A percentile compares a stretch with the other conserved stretches of the same genome.
Conservation (phyloP, 2,888 invertebrate species). For the Meteorus cinctellus region DNA sequence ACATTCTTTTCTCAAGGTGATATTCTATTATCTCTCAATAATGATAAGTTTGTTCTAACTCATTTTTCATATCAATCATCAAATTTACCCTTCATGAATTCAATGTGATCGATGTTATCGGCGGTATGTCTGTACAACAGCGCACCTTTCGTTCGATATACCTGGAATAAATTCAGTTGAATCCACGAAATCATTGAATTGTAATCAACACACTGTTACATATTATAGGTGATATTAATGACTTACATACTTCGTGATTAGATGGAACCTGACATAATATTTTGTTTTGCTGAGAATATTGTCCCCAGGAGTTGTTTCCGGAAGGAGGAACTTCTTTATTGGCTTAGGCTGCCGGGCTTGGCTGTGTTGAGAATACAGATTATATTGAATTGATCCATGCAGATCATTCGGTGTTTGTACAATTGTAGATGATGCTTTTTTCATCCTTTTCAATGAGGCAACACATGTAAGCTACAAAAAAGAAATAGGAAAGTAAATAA, state of each 20-base stretch:
- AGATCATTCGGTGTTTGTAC: not conserved
- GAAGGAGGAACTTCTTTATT: too few species aligned
- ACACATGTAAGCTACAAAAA: not conserved
- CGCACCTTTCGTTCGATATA: constrained; percentile 78
- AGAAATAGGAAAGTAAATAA: too few species aligned
- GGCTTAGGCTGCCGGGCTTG: not conserved
- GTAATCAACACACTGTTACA: not conserved
- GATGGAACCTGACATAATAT: not conserved
- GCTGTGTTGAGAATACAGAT: not conserved
- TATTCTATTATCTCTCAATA: too few species aligned
- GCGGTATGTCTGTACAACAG: constrained; percentile 83
- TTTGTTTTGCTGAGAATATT: constrained; percentile 1
- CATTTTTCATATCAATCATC: not conserved
- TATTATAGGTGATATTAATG: constrained; percentile 7
- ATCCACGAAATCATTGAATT: not conserved
- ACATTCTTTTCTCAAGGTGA: not conserved
- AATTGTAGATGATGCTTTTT: not conserved
- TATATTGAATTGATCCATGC: not conserved
- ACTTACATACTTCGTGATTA: constrained; percentile 39
- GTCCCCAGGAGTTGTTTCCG: not conserved
- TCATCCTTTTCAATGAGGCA: not conserved
- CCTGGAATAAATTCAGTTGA: constrained; percentile 74
- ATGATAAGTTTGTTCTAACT: not conserved
- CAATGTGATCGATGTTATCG: constrained; percentile 79
- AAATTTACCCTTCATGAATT: constrained; percentile 77